A percentile compares a stretch with the other conserved stretches of the same genome.
These are phyloP conservation scores for Gambusia affinis DNA, from an alignment of 2,113 vertebrate genomes.

Conservation along the genomic window DNA sequence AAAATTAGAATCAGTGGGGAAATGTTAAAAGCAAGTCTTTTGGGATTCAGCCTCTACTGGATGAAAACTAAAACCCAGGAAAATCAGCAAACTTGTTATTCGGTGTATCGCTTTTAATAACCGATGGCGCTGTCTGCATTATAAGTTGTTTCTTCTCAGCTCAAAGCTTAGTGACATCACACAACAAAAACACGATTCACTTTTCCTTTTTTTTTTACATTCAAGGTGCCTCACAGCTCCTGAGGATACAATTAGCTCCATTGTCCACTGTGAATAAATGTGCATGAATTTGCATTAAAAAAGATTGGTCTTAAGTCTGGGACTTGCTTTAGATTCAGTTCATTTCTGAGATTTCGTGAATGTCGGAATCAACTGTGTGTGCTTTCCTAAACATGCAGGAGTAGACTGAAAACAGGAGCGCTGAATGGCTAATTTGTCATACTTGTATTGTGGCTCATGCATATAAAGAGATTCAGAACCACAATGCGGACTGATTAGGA, in stretches of 20 bases:
- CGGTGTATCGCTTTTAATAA: background rate
- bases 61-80: background rate
- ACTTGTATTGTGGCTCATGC: background rate
- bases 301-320: background rate
- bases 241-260: conserved; percentile 2
- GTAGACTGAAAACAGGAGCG: background rate
- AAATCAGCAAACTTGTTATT: background rate
- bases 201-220: background rate
- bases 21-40: background rate
- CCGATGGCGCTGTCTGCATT: background rate
- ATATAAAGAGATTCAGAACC: background rate
- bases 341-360: conserved; percentile 3
- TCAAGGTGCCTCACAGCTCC: background rate
- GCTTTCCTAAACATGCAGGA: background rate
- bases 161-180: background rate
- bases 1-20: background rate
- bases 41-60: background rate
- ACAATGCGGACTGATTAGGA: background rate
- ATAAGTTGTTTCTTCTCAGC: background rate
- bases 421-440: background rate
- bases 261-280: conserved; percentile 12
- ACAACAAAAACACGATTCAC: background rate
- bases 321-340: conserved; percentile 8
- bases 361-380: background rate
- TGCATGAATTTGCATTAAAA: conserved; percentile 10